phyloP scores from a whole-genome alignment of 2,888 invertebrate species.

The Lasioglossum lativentre region DNA sequence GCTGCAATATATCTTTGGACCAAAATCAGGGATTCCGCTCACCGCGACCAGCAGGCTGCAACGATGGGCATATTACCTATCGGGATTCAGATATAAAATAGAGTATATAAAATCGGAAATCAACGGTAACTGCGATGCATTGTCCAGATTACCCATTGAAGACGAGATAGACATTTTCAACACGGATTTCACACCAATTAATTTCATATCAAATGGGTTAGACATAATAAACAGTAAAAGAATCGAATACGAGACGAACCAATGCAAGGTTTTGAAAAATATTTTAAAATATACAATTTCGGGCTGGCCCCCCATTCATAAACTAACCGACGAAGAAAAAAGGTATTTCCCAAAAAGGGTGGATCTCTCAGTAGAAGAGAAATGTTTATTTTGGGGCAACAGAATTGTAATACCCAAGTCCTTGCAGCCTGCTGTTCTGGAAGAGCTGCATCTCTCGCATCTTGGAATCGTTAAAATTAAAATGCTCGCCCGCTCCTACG shows the following conservation, averaged over 20 bases:
- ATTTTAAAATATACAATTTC: conserved; percentile 38
- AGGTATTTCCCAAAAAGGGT: conserved; percentile 19
- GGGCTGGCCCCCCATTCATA: conserved; percentile 34
- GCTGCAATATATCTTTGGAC: conserved; percentile 44
- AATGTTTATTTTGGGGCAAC: conserved; percentile 52
- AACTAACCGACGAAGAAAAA: conserved; percentile 24
- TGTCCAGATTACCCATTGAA: conserved; percentile 44
- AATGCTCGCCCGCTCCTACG: conserved; percentile 59
- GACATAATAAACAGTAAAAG: conserved; percentile 31
- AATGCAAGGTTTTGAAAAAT: conserved; percentile 33
- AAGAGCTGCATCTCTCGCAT: conserved; percentile 56
- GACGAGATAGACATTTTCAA: conserved; percentile 29
- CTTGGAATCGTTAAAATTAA: conserved; percentile 66
- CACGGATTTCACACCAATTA: not conserved
- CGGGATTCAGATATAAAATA: conserved; percentile 51
- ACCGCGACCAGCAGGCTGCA: conserved; percentile 20
- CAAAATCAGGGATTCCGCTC: conserved; percentile 38
- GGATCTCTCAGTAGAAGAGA: conserved; percentile 45
- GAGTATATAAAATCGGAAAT: conserved; percentile 47
- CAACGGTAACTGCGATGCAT: conserved; percentile 49
- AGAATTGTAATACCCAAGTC: conserved; percentile 40
- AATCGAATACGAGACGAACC: conserved; percentile 38
- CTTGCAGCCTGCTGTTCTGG: conserved; percentile 20
- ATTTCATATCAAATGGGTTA: conserved; percentile 47
- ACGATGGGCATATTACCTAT: too few species aligned